phyloP scores from a whole-genome alignment of 2,797 vertebrate species.

The Neomorphus geoffroyi region DNA sequence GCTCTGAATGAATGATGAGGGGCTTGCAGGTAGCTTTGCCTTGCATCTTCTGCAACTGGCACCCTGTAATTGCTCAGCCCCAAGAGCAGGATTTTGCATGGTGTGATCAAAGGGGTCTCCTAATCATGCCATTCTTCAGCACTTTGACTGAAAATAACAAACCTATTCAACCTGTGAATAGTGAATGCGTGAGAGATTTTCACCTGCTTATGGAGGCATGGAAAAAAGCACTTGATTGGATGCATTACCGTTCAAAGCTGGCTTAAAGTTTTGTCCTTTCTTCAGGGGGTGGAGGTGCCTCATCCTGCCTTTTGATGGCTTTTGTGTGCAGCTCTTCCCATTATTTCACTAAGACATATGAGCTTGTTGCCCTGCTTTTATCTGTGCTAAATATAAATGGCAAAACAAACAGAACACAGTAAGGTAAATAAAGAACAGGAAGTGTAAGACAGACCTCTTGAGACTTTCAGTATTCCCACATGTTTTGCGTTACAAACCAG shows the following conservation, averaged over 20 bases:
- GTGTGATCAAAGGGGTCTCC: conserved; percentile 39
- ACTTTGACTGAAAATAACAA: conserved; percentile 43
- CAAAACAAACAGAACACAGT: conserved; percentile 61
- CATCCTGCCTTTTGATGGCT: conserved; percentile 44
- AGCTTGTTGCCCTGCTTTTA: conserved; percentile 35
- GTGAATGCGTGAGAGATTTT: conserved; percentile 43
- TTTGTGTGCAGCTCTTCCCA: conserved; percentile 18
- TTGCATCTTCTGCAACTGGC: background rate
- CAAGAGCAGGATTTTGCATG: conserved; percentile 25
- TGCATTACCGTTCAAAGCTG: background rate
- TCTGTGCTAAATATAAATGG: conserved; percentile 68
- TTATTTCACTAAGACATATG: conserved; percentile 45
- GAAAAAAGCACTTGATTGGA: conserved; percentile 2
- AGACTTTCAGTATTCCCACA: conserved; percentile 56
- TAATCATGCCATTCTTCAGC: background rate
- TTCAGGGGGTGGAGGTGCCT: background rate
- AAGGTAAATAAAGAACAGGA: conserved; percentile 70
- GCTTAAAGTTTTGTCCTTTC: conserved; percentile 19
- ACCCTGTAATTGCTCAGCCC: background rate
- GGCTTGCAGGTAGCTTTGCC: conserved; percentile 27
- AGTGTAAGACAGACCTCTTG: conserved; percentile 61
- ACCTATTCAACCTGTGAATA: conserved; percentile 36
- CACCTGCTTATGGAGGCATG: conserved; percentile 49
- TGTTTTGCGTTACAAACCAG: conserved; percentile 58
- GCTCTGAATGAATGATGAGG: background rate